phyloP scores from a whole-genome alignment of 2,113 vertebrate genomes.

The Steatornis caripensis region DNA sequence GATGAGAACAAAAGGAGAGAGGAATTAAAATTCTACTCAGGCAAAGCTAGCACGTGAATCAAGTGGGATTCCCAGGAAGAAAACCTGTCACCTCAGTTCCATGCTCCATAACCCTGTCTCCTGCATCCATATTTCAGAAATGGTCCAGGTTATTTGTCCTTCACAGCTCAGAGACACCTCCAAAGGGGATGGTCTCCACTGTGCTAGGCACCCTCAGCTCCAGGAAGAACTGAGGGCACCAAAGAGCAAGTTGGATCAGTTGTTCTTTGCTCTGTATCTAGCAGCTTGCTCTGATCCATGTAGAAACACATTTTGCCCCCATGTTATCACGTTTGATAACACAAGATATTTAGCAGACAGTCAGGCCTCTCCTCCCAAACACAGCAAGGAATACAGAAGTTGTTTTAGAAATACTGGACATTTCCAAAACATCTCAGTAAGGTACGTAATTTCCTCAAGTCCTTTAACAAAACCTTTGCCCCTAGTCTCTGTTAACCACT shows the following conservation, averaged over 20 bases:
- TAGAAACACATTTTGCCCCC: rapidly evolving
- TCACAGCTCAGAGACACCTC: neutral
- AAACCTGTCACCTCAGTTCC: neutral
- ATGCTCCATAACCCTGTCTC: neutral
- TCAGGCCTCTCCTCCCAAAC: neutral
- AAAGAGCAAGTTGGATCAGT: neutral
- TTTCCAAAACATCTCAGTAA: neutral
- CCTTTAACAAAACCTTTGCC: neutral
- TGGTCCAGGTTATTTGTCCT: neutral
- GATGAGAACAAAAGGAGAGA: neutral
- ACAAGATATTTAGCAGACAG: neutral
- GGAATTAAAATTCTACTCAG: slow-evolving; percentile 18
- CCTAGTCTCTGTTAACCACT: neutral
- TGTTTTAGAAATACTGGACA: neutral
- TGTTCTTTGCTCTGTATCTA: neutral
- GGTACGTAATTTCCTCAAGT: neutral
- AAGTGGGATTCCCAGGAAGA: neutral
- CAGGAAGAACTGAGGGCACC: neutral
- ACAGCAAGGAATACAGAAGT: neutral
- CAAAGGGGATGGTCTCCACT: neutral
- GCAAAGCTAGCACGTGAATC: neutral
- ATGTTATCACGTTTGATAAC: rapidly evolving
- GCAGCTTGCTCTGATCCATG: neutral
- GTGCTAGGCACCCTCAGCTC: neutral
- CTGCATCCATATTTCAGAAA: neutral